Conservation (phyloP, 2,113 vertebrate genomes). For the Genyomyrus donnyi region DNA sequence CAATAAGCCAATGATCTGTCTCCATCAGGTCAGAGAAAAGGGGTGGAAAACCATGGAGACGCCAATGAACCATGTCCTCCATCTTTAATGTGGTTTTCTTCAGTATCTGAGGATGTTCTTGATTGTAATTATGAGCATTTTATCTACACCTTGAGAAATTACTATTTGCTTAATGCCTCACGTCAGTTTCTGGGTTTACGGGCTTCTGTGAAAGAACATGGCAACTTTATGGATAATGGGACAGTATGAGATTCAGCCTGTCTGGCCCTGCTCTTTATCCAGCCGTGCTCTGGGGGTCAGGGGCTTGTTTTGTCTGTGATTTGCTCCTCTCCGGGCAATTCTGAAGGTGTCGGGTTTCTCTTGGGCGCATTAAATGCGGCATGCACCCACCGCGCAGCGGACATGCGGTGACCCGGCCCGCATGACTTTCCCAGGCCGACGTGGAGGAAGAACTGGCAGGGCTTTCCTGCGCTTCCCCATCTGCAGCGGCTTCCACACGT, state of each 20-base stretch:
- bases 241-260: background rate
- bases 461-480: background rate
- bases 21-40: background rate
- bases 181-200: background rate
- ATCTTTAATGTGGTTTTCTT: background rate
- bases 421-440: background rate
- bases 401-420: background rate
- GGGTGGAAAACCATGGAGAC: background rate
- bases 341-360: background rate
- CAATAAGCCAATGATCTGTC: background rate
- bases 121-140: background rate
- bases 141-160: background rate
- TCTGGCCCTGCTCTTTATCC: background rate
- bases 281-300: background rate
- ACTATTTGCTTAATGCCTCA: background rate
- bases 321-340: background rate
- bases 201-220: background rate
- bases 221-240: background rate
- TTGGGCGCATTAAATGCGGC: background rate
- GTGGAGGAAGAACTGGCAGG: background rate
- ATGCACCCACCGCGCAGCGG: too few relatives aligned
- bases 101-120: background rate
- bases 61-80: background rate
- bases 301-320: slow-evolving; percentile 13
- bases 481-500: background rate